Evolutionary conservation across 2,888 invertebrate species (phyloP).

Genomic region (Cryptocephalus moraei): DNA sequence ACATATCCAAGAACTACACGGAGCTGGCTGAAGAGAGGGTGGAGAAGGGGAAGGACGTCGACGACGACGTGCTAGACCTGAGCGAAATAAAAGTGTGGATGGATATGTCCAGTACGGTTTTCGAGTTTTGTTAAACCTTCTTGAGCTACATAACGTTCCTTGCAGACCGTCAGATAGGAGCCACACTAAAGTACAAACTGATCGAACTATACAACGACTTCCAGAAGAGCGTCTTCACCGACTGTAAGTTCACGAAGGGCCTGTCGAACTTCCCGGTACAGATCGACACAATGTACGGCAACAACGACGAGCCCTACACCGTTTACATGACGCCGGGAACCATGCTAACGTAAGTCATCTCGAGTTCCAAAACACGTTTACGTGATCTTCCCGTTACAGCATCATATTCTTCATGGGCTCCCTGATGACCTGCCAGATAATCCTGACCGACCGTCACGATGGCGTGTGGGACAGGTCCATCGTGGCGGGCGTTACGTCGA

Average conservation of each 20-base stretch:
- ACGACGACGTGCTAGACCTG: constrained; percentile 43
- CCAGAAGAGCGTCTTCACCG: constrained; percentile 49
- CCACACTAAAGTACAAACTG: constrained; percentile 48
- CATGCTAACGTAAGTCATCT: constrained; percentile 58
- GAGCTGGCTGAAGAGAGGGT: constrained; percentile 47
- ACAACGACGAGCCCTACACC: constrained; percentile 54
- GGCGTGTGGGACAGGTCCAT: constrained; percentile 82
- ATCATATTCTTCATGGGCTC: constrained; percentile 79
- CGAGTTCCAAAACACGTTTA: neutral
- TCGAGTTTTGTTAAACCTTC: neutral
- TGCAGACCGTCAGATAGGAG: constrained; percentile 74
- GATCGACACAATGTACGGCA: constrained; percentile 58
- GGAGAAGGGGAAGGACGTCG: constrained; percentile 43
- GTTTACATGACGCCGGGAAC: constrained; percentile 79
- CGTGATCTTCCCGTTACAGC: constrained; percentile 37
- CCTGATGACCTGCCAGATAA: constrained; percentile 70
- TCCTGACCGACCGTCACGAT: constrained; percentile 65
- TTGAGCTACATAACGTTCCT: neutral
- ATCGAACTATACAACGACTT: constrained; percentile 51
- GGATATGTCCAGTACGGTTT: constrained; percentile 19
- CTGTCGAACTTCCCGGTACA: constrained; percentile 50
- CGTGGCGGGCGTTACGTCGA: constrained; percentile 72
- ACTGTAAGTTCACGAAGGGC: constrained; percentile 52
- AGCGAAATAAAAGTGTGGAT: constrained; percentile 60
- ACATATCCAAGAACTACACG: constrained; percentile 66